Evolutionary conservation across 2,888 invertebrate species (phyloP).

Genomic region (Prenolepis imparis): DNA sequence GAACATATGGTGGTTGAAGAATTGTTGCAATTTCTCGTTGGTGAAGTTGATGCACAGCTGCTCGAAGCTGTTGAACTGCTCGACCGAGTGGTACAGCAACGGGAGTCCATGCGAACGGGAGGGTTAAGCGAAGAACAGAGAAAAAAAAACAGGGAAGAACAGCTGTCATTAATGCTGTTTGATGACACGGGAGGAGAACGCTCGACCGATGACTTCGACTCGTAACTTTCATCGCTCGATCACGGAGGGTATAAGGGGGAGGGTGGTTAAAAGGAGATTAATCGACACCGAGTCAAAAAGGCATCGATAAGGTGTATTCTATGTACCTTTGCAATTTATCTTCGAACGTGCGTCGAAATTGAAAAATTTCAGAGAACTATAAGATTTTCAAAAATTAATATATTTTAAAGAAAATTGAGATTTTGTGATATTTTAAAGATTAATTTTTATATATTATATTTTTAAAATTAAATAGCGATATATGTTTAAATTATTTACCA

Average conservation of each 20-base stretch:
- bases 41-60: constrained; percentile 94
- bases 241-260: background rate
- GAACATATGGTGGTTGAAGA: constrained; percentile 94
- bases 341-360: background rate
- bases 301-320: constrained; percentile 21
- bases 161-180: constrained; percentile 76
- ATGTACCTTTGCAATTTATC: constrained; percentile 40
- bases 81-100: constrained; percentile 75
- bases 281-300: background rate
- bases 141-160: constrained; percentile 72
- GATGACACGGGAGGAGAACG: constrained; percentile 30
- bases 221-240: constrained; percentile 48
- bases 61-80: constrained; percentile 92
- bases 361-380: background rate
- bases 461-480: background rate
- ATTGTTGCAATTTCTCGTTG: constrained; percentile 93
- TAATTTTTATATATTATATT: no score
- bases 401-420: background rate
- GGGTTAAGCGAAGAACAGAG: constrained; percentile 70
- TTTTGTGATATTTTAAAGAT: background rate
- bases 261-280: background rate
- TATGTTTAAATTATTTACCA: background rate
- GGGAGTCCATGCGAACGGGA: constrained; percentile 56
- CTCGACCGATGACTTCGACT: constrained; percentile 42
- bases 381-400: background rate